These are phyloP conservation scores for Phoronis australis DNA, from an alignment of 2,888 invertebrate species.

Conservation along the genomic window DNA sequence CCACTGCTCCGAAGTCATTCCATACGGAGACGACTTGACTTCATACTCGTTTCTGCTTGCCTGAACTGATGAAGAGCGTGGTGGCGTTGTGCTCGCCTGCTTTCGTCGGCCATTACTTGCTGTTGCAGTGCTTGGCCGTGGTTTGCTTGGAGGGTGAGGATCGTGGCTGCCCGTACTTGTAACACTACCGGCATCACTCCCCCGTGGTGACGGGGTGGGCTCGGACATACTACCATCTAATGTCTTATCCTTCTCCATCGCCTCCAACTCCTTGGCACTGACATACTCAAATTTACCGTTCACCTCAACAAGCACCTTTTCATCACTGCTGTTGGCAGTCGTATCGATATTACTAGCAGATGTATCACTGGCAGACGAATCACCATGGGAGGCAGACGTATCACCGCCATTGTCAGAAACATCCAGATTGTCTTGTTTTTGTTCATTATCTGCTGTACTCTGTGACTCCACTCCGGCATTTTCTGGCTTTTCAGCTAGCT, in stretches of 20 bases:
- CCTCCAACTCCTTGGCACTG: slow-evolving; percentile 35
- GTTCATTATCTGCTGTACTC: not conserved
- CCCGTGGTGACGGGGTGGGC: not conserved
- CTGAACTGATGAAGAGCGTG: slow-evolving; percentile 31
- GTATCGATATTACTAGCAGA: slow-evolving; percentile 15
- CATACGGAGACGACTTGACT: slow-evolving; percentile 46
- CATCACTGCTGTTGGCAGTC: slow-evolving; percentile 8
- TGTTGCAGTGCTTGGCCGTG: slow-evolving; percentile 36
- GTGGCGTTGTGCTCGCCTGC: slow-evolving; percentile 17
- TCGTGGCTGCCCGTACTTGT: slow-evolving; percentile 1
- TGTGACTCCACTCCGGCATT: not conserved
- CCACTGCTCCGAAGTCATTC: slow-evolving; percentile 26
- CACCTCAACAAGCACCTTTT: slow-evolving; percentile 40
- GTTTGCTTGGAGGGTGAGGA: slow-evolving; percentile 27
- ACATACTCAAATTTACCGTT: slow-evolving; percentile 45
- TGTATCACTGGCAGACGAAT: slow-evolving; percentile 16
- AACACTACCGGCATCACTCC: not conserved
- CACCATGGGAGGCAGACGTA: not conserved
- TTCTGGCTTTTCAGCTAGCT: not conserved
- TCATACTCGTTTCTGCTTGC: slow-evolving; percentile 28
- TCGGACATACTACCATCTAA: slow-evolving; percentile 8
- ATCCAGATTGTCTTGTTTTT: not conserved
- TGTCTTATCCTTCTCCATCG: slow-evolving; percentile 20
- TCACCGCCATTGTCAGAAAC: not conserved
- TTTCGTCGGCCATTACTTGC: slow-evolving; percentile 14